A percentile compares a stretch with the other conserved stretches of the same genome.
Conservation (phyloP, 92 coral and sea anemone genomes). For the Actinernus sp. region DNA sequence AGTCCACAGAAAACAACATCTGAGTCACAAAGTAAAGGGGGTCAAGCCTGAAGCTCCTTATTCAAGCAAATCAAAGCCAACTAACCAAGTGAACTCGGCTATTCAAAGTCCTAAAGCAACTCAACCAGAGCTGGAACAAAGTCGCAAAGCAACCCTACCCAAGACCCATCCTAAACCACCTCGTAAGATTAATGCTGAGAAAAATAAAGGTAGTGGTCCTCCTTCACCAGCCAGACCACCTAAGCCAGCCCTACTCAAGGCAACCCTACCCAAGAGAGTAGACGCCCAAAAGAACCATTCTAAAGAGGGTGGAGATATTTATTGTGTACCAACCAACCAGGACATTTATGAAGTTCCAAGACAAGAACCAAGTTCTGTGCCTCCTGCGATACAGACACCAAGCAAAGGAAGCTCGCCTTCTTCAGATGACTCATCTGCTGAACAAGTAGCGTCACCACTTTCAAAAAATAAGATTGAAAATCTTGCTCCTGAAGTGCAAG, state of each 20-base stretch:
- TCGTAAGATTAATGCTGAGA: constrained; percentile 19
- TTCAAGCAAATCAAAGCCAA: too few relatives aligned
- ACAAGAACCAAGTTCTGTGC: constrained; percentile 1
- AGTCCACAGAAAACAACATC: constrained; percentile 32
- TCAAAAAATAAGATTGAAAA: too few relatives aligned
- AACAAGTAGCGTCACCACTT: too few relatives aligned
- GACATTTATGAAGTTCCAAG: constrained; percentile 68
- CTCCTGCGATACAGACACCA: too few relatives aligned
- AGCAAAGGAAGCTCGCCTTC: too few relatives aligned
- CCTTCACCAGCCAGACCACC: constrained; percentile 43
- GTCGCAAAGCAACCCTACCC: constrained; percentile 8
- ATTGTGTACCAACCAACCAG: constrained; percentile 23
- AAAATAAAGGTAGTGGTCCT: constrained; percentile 6
- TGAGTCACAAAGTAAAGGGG: constrained; percentile 7
- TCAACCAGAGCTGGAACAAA: constrained; percentile 19
- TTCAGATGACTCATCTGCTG: too few relatives aligned
- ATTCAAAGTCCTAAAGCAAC: too few relatives aligned
- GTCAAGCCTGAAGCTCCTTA: too few relatives aligned
- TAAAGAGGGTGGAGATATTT: constrained; percentile 19
- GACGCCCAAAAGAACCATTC: not conserved
- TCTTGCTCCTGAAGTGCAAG: too few relatives aligned
- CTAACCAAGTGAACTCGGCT: too few relatives aligned
- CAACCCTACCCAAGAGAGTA: constrained; percentile 11
- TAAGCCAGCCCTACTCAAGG: constrained; percentile 8
- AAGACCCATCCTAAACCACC: constrained; percentile 35